phyloP scores from a whole-genome alignment of 37 sponge, comb jelly and placozoan genomes.

The Beroe ovata region DNA sequence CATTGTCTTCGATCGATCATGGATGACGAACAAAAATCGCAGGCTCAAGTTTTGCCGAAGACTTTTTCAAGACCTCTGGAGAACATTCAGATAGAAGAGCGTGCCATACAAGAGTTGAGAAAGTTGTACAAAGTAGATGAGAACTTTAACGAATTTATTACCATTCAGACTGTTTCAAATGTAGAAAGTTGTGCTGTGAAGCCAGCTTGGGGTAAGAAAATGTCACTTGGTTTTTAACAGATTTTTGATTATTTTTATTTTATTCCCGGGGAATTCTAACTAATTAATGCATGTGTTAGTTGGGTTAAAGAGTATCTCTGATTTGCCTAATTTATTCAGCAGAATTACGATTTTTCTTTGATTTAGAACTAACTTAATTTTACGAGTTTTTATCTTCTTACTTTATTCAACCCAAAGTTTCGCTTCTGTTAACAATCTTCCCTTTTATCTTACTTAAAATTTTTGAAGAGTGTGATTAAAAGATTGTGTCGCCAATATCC shows the following conservation, averaged over 20 bases:
- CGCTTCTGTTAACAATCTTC: no score
- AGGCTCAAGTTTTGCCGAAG: neutral
- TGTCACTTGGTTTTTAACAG: neutral
- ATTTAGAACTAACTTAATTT: no score
- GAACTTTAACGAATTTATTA: slow-evolving; percentile 5
- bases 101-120: slow-evolving; percentile 20
- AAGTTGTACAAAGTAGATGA: slow-evolving; percentile 43
- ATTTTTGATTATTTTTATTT: neutral
- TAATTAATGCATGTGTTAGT: neutral
- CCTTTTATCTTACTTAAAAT: no score
- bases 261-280: neutral
- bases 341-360: no score
- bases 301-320: neutral
- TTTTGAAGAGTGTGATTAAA: no score
- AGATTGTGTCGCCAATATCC: no score
- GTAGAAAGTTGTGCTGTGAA: neutral
- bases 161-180: neutral
- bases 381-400: no score
- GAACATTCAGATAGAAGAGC: slow-evolving; percentile 36
- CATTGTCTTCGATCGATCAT: slow-evolving; percentile 52
- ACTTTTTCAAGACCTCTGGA: slow-evolving; percentile 19
- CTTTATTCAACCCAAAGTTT: no score
- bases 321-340: neutral
- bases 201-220: slow-evolving; percentile 27
- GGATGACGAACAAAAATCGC: neutral